Percentiles rank a stretch among this genome's conserved stretches.
Evolutionary conservation across 2,797 vertebrate species (phyloP).

Genomic region (Poeciliopsis paucimaculata): DNA sequence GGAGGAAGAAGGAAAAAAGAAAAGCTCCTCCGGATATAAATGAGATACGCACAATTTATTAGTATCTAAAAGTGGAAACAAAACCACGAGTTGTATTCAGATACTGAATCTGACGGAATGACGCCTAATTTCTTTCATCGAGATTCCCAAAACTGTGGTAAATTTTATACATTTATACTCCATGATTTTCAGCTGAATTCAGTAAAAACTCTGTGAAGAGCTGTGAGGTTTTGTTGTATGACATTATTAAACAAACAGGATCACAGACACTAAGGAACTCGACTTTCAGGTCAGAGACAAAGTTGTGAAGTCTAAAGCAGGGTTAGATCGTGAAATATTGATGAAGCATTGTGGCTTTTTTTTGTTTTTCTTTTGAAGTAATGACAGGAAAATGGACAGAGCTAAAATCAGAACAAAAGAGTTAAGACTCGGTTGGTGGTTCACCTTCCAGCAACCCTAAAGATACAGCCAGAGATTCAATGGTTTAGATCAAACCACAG

Average conservation of each 20-base stretch:
- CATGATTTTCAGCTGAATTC: not conserved
- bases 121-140: not conserved
- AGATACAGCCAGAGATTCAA: not conserved
- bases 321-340: not conserved
- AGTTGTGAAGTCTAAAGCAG: not conserved
- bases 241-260: not conserved
- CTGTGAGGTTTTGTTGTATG: not conserved
- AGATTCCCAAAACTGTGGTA: not conserved
- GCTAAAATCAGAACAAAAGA: not conserved
- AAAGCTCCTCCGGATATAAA: slow-evolving; percentile 44
- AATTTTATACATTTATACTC: not conserved
- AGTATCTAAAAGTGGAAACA: not conserved
- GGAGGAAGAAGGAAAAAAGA: not conserved
- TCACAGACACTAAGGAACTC: not conserved
- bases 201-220: not conserved
- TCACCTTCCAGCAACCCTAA: not conserved
- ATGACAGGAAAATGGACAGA: not conserved
- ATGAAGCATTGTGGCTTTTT: not conserved
- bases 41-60: slow-evolving; percentile 36
- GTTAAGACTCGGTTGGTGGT: not conserved
- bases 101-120: not conserved
- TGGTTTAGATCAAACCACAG: not conserved
- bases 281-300: not conserved
- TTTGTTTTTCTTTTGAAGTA: not conserved
- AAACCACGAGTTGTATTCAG: not conserved